Base-by-base conservation (phyloP, 1,140 invertebrate species). In the Heliconius melpomene region DNA sequence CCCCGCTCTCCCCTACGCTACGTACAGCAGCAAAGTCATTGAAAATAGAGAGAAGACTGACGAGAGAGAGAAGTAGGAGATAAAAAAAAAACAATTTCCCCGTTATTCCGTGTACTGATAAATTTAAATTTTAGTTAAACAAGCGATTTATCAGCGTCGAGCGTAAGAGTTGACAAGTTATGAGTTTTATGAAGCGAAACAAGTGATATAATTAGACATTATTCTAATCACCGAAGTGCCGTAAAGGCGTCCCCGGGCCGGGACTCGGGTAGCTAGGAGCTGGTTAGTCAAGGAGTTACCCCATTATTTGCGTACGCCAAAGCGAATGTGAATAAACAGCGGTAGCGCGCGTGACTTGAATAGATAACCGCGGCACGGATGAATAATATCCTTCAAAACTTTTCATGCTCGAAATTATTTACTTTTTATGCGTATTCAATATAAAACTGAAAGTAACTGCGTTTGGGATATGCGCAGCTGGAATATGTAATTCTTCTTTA, bases 281-380 rank as follows among this genome's bases (percentile, higher is more conserved):
- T 66, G 60, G 60, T 66, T 66, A 66, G 60, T 83, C 75, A 85
- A 88, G 83, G 85, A 89, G 86, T 89, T 87, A 83, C 86, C 84
- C 86, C 84, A 90, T 91, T 93, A 93, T 90, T 91, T 91, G 86
- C 86, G 86, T 85, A 85, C 84, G 80, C 84, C 82, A 86, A 84
- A 84, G 83, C 85, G 86, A 88, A 91, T 88, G 88, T 88, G 89
- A 88, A 90, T 91, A 91, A 90, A 91, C 89, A 90, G 84, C 84
- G 77, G 72, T 75, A 83, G 84, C 77, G 86, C 83, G 83, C 91
- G 91, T 93, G 91, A 91, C 89, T 85, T 20, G 90, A 90, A 91
- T 91, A 84, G 88, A 90, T 88, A 70, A 79, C 77, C 79, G 82
- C 84, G 77, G 83, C 81, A 89, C 85, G 75, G 80, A 85, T 78